Evolutionary conservation across 2,888 invertebrate genomes (phyloP), one percentile per base, ranked within the genome.

Genomic region (Pseudococcus longispinus): DNA sequence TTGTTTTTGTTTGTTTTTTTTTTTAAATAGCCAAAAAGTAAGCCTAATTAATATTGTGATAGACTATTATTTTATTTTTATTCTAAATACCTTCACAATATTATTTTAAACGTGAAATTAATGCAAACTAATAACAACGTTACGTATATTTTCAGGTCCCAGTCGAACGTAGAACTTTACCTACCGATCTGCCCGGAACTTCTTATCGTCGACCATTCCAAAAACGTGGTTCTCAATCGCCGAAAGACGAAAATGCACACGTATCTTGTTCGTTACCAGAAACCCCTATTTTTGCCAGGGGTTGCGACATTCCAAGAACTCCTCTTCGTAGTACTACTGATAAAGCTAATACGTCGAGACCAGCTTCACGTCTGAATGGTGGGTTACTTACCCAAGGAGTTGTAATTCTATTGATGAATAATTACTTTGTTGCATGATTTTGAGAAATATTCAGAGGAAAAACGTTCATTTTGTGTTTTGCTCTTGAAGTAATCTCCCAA

Each of bases 221-320:
- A 89, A 91, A 92, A 44, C 89, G 90, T 74, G 88, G 88, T 84
- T 88, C 88, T 87, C 89, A 89, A 5, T 89, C 89, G 4, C 89
- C 89, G 20, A 92, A 92, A 88, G 92, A 92, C 23, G 90, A 91
- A 88, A 91, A 92, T 87, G 91, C 96, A 91, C 96, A 96, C 91
- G 96, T 96, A 4, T 96, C 96, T 0, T 96, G 96, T 89, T 96
- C 96, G 90, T 92, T 96, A 88, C 96, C 96, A n/a, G 96, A 96
- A 91, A 96, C 96, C 0, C 96, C 96, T 0, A 96, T 96, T 88
- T 96, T 96, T 91, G 95, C 96, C 4, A 92, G 96, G 89, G 95
- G 95, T 87, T 95, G 95, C 91, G 96, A 96, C 91, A 95, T 96
- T 89, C 95, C 96, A 0, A 93, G 96, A 88, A 96, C 96, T 3